Evolutionary conservation across 2,113 vertebrate genomes (phyloP), one percentile per base, ranked within the genome.

Genomic region (Zosterops lateralis): DNA sequence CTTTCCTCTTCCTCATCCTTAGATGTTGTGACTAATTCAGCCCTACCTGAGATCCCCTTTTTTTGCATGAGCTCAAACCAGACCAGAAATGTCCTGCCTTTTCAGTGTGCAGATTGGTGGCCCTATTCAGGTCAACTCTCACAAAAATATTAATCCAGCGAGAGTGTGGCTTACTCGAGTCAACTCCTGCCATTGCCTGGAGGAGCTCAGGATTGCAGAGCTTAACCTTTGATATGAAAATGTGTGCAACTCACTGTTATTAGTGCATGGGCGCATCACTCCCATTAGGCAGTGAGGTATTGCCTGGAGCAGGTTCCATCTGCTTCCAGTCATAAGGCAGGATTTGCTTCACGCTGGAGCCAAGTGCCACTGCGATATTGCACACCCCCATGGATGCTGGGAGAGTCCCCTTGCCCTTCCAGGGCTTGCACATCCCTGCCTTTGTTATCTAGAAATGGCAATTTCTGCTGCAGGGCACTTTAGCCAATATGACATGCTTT

Each of bases 201-300:
- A 94, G 91, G 84, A 92, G 83, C 91, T 96, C 42, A 68, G 92
- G 95, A 97, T 77, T 95, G 96, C 93, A 86, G 91, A 97, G 91
- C 84, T 96, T 83, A 76, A 90, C 31, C 66, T 94, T 97, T 94
- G 95, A 95, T 75, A 87, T 93, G 84, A 93, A 97, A 96, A 92
- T 89, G 90, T 60, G 31, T 90, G 78, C 94, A 87, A 96, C 91
- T 97, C 93, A 84, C 54, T 91, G 85, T 92, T 93, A 92, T 89
- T 95, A 91, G 84, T 75, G 86, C 95, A 87, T 71, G 75, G 88
- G 79, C 7, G 4, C 75, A 76, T 80, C 71, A 45, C 17, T 90
- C 79, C 84, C 90, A 75, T 76, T 89, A 82, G 87, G 90, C 29
- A 2, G n/a, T 6, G 89, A 80, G 88, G 73, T 58, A 76, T 12